phyloP scores from a whole-genome alignment of 2,113 vertebrate species.

The Corydoras maculifer region DNA sequence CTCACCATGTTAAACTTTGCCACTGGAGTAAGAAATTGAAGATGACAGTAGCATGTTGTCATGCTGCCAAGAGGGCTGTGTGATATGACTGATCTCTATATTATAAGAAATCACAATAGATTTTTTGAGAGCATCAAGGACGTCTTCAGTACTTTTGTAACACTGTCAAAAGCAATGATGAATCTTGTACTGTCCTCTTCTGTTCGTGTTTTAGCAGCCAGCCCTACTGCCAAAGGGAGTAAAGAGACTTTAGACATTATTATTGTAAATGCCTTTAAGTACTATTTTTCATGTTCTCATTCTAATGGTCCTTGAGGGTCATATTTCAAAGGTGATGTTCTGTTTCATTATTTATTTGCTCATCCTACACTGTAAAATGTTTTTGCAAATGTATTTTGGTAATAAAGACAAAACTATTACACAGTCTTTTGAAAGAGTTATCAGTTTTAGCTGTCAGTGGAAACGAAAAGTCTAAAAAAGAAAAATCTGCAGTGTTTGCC shows the following conservation, averaged over 20 bases:
- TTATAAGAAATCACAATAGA: not conserved
- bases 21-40: not conserved
- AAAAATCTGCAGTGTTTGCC: no score
- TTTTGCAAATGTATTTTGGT: conserved; percentile 91
- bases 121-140: not conserved
- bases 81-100: not conserved
- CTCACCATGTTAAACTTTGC: not conserved
- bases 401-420: conserved; percentile 70
- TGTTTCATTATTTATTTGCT: conserved; percentile 84
- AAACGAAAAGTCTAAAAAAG: not conserved
- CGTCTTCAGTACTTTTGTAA: not conserved
- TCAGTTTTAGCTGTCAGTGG: not conserved
- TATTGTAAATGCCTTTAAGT: conserved; percentile 56
- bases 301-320: conserved; percentile 47
- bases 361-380: conserved; percentile 80
- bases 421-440: not conserved
- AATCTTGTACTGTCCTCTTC: conserved; percentile 43
- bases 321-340: conserved; percentile 71
- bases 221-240: conserved; percentile 56
- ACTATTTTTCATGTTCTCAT: conserved; percentile 25
- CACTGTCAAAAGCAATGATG: not conserved
- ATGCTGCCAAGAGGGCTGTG: not conserved
- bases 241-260: conserved; percentile 53
- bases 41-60: not conserved
- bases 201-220: conserved; percentile 46